Conservation (phyloP, 2,888 invertebrate species). For the Zhuqinia jingwanae region DNA sequence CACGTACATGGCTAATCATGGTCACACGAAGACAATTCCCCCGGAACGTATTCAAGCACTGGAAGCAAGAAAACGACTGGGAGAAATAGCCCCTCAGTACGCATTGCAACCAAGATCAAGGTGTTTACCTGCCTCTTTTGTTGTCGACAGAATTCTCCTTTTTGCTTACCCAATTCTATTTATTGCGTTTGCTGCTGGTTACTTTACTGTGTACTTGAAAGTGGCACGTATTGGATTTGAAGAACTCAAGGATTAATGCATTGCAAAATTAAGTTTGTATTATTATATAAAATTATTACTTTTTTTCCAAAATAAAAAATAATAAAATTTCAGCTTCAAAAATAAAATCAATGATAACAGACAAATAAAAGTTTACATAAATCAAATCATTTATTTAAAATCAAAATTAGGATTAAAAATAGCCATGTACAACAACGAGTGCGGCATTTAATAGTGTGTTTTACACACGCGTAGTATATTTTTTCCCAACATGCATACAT, state of each 20-base stretch:
- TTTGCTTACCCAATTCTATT: conserved; percentile 55
- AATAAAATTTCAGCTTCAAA: conserved; percentile 9
- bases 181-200: conserved; percentile 52
- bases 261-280: background rate
- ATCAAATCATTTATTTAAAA: background rate
- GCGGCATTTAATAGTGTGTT: no score
- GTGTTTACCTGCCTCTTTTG: conserved; percentile 53
- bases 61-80: conserved; percentile 51
- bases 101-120: conserved; percentile 42
- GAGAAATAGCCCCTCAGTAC: conserved; percentile 52
- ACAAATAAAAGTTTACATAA: background rate
- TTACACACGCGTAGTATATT: no score
- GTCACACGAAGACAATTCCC: conserved; percentile 53
- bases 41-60: conserved; percentile 57
- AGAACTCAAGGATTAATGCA: conserved; percentile 35
- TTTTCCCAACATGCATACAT: no score
- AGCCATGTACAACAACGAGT: no score
- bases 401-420: background rate
- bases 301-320: no score
- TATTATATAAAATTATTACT: background rate
- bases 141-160: conserved; percentile 47
- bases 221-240: conserved; percentile 50
- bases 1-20: conserved; percentile 63
- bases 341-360: background rate
- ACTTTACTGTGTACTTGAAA: conserved; percentile 62